Evolutionary conservation across 2,797 vertebrate species (phyloP), one percentile per base, ranked within the genome.

Genomic region (Babyrousa celebensis): DNA sequence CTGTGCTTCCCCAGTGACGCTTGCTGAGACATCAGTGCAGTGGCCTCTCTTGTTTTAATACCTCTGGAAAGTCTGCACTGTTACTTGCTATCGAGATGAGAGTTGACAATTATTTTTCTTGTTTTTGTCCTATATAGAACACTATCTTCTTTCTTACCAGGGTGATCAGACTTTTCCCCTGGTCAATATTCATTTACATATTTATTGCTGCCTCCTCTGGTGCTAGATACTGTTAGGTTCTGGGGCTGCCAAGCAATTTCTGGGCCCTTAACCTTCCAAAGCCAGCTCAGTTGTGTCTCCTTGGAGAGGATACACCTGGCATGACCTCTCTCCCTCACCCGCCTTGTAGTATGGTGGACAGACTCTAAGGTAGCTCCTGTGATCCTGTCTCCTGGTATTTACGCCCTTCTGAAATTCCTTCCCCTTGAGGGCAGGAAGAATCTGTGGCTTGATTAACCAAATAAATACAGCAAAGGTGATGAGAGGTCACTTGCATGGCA

Each of bases 11-110:
- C 85, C 1, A 32, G 75, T 16, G 80, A 85, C 94, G 67, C 65
- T 83, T 21, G 56, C 63, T 29, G 92, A 91, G 90, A 75, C 29
- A 7, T 36, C 90, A 93, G 88, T 32, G 63, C 63, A 36, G 58
- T 40, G 68, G 80, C 70, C 67, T 94, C 90, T 92, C 60, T 74
- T 11, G 0, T 71, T 85, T 67, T 87, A 36, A 67, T 48, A 54
- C 18, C 18, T 6, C 29, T 63, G 58, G 23, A 85, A 95, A 80
- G 71, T 48, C 89, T 96, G 94, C 85, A 80, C 67, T 70, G 67
- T 91, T 86, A 89, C 67, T 83, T 89, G 91, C 78, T 56, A 29
- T 1, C 8, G 32, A 72, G 48, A 48, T 82, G 91, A 94, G 29
- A 40, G 32, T 29, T 74, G 67, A 77, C 29, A 48, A 52, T 63